These are phyloP conservation scores for Sylvietta virens DNA, from an alignment of 2,113 vertebrate genomes.

Conservation along the genomic window DNA sequence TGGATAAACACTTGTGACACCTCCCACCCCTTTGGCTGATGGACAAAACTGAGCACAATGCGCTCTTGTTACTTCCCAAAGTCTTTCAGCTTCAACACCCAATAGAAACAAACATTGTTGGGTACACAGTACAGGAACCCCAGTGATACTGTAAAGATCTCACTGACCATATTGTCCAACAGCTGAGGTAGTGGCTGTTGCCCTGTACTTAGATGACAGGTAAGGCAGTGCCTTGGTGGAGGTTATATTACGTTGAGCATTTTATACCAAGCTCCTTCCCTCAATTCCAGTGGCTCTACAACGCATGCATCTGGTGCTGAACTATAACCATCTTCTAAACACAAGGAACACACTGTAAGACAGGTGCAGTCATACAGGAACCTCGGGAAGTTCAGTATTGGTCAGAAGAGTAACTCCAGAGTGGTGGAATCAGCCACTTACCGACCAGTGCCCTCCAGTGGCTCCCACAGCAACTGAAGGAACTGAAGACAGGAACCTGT, in stretches of 20 bases:
- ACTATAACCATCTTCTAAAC: not conserved
- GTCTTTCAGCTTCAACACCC: not conserved
- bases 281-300: not conserved
- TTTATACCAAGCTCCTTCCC: not conserved
- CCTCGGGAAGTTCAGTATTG: not conserved
- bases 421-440: not conserved
- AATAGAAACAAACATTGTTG: not conserved
- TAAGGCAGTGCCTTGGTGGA: not conserved
- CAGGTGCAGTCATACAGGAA: not conserved
- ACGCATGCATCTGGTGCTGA: not conserved
- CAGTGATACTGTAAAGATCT: not conserved
- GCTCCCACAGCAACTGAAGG: not conserved
- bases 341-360: not conserved
- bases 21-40: not conserved
- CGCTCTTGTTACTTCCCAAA: not conserved
- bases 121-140: not conserved
- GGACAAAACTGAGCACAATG: not conserved
- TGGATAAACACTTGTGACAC: not conserved
- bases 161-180: not conserved
- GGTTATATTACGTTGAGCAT: not conserved
- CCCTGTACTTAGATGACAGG: not conserved
- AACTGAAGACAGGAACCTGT: not conserved
- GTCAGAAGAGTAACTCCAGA: not conserved
- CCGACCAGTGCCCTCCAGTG: constrained; percentile 35
- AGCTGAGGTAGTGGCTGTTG: not conserved